phyloP scores from a whole-genome alignment of 2,888 invertebrate genomes.

The Sesamia inferens region DNA sequence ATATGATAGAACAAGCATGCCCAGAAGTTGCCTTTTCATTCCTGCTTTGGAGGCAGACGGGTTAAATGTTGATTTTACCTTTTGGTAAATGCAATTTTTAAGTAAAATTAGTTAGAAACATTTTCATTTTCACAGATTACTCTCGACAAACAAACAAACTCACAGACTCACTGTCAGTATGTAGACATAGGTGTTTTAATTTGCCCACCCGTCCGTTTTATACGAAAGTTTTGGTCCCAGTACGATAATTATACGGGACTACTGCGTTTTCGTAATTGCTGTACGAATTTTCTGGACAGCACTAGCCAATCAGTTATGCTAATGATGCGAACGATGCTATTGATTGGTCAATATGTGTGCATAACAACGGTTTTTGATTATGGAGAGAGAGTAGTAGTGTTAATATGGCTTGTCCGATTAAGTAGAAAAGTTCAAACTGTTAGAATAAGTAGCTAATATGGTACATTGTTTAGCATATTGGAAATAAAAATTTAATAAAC shows the following conservation, averaged over 20 bases:
- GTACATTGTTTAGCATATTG: too few relatives aligned
- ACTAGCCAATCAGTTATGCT: conserved; percentile 84
- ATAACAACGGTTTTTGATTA: conserved; percentile 29
- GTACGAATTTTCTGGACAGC: conserved; percentile 55
- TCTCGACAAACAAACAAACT: conserved; percentile 10
- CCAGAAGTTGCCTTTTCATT: too few relatives aligned
- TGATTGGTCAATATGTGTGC: conserved; percentile 72
- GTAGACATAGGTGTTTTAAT: conserved; percentile 72
- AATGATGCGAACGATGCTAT: conserved; percentile 76
- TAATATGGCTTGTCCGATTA: not conserved
- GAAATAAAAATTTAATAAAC: too few relatives aligned
- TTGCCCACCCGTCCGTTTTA: conserved; percentile 69
- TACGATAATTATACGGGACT: conserved; percentile 63
- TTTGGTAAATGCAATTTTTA: too few relatives aligned
- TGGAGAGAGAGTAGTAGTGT: not conserved
- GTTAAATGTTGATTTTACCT: too few relatives aligned
- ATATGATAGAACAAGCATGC: too few relatives aligned
- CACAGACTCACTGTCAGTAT: not conserved
- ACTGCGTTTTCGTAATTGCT: conserved; percentile 61
- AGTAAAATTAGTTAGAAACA: not conserved
- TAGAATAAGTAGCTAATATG: too few relatives aligned
- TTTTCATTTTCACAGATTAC: too few relatives aligned
- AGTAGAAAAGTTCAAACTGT: too few relatives aligned
- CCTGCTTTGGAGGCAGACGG: too few relatives aligned
- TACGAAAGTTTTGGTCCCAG: conserved; percentile 76